Evolutionary conservation across 2,888 invertebrate species (phyloP), one percentile per base, ranked within the genome.

Genomic region (Drosophila colorata): DNA sequence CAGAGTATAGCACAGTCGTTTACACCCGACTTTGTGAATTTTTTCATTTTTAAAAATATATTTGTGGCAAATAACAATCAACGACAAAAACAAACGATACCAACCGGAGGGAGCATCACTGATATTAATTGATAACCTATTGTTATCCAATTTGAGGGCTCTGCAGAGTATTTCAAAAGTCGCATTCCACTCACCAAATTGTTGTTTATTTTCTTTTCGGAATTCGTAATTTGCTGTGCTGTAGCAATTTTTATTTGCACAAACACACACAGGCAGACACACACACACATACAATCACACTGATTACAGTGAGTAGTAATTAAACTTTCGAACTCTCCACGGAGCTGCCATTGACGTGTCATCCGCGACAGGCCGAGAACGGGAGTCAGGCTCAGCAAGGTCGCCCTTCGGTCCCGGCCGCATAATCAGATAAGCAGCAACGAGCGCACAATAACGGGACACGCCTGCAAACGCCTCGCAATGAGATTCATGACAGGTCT

Each of bases 281-380:
- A n/a, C 49, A 20, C 13, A 28, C 4, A 69, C 46, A 53, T 37
- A 56, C 6, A 59, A 52, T 74, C 56, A 63, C 60, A 67, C 67
- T 82, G 82, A 84, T 88, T 87, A 74, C 79, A 57, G 69, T 57
- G 80, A 81, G 84, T 87, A 87, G 87, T 89, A 90, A 90, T 90
- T 90, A 90, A 90, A 90, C 87, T 91, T 90, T 89, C 80, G 84
- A 87, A 88, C 90, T 89, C 82, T 70, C 70, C 53, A 71, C 51
- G 80, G 84, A 59, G 70, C 67, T 68, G 71, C 66, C 76, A 78
- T 77, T 72, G 84, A 78, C 83, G 83, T 80, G 88, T 88, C 86
- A 83, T 78, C 70, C 69, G 58, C 74, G 67, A 53, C 68, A 71
- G 51, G 41, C 40, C 40, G 23, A 49, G 70, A 70, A 44, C 61